phyloP scores from a whole-genome alignment of 2,888 invertebrate genomes.

The Athalia circularis region DNA sequence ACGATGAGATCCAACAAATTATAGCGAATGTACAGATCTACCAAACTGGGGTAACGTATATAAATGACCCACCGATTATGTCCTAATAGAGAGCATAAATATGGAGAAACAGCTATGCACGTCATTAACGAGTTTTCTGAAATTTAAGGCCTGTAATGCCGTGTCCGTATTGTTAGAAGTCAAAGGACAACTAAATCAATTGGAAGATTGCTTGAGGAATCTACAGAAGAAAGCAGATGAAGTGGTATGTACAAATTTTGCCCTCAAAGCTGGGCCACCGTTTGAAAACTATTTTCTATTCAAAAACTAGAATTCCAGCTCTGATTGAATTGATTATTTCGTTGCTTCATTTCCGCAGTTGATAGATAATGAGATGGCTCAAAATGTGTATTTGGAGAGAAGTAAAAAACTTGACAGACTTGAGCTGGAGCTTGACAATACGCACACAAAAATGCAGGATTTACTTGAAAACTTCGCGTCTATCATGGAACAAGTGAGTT shows the following conservation, averaged over 20 bases:
- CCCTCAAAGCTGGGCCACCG: neutral
- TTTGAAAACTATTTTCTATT: neutral
- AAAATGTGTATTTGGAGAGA: slow-evolving; percentile 60
- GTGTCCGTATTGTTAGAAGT: slow-evolving; percentile 57
- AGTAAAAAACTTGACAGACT: slow-evolving; percentile 63
- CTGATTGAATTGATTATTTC: neutral
- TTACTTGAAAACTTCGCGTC: slow-evolving; percentile 62
- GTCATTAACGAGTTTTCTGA: neutral
- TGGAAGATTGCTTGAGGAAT: slow-evolving; percentile 61
- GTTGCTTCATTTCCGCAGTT: slow-evolving; percentile 55
- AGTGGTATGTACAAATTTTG: slow-evolving; percentile 59
- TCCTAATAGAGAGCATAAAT: too few relatives aligned
- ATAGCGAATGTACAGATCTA: slow-evolving; percentile 59
- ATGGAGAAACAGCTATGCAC: neutral
- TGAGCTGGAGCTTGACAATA: slow-evolving; percentile 66
- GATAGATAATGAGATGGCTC: slow-evolving; percentile 59
- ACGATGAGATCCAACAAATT: slow-evolving; percentile 66
- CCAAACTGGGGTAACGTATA: slow-evolving; percentile 59
- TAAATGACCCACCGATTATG: slow-evolving; percentile 17
- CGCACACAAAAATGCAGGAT: slow-evolving; percentile 68
- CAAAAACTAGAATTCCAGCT: neutral
- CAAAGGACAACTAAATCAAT: slow-evolving; percentile 56
- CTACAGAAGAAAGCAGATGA: slow-evolving; percentile 63
- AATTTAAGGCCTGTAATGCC: slow-evolving; percentile 55
- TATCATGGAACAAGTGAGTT: slow-evolving; percentile 59